Percentiles rank a stretch among this genome's conserved stretches.
These are phyloP conservation scores for Cephalopachus bancanus DNA, from an alignment of 2,797 vertebrate species.

Conservation along the genomic window DNA sequence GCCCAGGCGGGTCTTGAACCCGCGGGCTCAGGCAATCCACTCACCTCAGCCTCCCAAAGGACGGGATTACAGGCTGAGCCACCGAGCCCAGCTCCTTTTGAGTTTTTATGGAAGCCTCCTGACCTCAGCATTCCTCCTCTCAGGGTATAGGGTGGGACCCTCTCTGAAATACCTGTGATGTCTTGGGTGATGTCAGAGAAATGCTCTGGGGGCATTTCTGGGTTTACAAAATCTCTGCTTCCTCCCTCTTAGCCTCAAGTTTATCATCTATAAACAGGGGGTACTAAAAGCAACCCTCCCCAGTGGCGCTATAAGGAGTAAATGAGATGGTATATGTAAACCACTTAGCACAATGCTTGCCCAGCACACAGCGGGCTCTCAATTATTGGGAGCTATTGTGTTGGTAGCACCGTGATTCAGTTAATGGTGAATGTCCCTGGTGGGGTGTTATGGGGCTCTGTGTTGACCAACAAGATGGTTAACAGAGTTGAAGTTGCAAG, in stretches of 20 bases:
- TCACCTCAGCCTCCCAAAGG: background rate
- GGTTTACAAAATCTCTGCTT: constrained; percentile 12
- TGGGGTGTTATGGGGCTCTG: background rate
- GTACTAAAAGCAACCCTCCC: background rate
- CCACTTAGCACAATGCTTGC: background rate
- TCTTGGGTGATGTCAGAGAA: too few species aligned
- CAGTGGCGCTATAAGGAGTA: background rate
- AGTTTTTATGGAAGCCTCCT: too few species aligned
- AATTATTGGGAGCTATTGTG: background rate
- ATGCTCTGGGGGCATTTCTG: background rate
- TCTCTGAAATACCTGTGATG: too few species aligned
- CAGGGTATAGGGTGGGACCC: too few species aligned
- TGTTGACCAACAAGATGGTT: background rate
- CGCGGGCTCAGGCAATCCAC: background rate
- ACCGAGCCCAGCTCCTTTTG: background rate
- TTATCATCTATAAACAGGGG: background rate
- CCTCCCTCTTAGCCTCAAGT: background rate
- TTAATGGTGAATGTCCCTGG: background rate
- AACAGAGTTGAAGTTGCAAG: background rate
- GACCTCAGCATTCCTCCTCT: too few species aligned
- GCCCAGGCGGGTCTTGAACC: background rate
- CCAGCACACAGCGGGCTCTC: background rate
- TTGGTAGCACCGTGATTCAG: background rate
- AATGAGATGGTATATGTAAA: background rate
- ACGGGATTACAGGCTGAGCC: background rate